A percentile compares a stretch with the other conserved stretches of the same genome.
These are phyloP conservation scores for Palythoa heliodiscus DNA, from an alignment of 92 coral and sea anemone genomes.

Conservation along the genomic window DNA sequence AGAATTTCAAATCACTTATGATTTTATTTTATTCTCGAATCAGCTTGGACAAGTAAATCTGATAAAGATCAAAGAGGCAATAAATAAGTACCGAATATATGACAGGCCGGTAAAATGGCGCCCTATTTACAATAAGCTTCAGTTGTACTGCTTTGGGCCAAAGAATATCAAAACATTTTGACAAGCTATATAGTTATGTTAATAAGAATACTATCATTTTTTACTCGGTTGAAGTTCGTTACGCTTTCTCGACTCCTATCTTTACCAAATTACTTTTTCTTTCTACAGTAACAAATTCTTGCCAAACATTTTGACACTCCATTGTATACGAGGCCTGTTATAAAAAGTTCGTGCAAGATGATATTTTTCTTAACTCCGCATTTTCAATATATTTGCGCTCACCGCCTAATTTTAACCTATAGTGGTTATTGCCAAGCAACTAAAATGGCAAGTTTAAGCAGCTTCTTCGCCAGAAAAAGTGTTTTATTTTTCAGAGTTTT, in stretches of 20 bases:
- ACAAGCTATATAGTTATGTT: neutral
- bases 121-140: neutral
- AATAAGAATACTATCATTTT: neutral
- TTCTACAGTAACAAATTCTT: too few species aligned
- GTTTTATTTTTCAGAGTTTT: neutral
- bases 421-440: neutral
- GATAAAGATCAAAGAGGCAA: neutral
- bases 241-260: neutral
- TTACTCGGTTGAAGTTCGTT: neutral
- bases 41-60: neutral
- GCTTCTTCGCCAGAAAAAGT: neutral
- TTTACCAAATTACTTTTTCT: too few species aligned
- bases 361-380: neutral
- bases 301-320: too few species aligned
- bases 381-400: neutral
- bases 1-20: neutral
- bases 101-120: neutral
- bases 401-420: neutral
- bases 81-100: neutral
- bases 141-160: neutral
- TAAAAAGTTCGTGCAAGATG: neutral
- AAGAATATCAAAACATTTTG: neutral
- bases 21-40: neutral
- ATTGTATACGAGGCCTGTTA: neutral
- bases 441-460: neutral